These are phyloP conservation scores for Bathynomus jamesi DNA, from an alignment of 1,140 invertebrate species.

Conservation along the genomic window DNA sequence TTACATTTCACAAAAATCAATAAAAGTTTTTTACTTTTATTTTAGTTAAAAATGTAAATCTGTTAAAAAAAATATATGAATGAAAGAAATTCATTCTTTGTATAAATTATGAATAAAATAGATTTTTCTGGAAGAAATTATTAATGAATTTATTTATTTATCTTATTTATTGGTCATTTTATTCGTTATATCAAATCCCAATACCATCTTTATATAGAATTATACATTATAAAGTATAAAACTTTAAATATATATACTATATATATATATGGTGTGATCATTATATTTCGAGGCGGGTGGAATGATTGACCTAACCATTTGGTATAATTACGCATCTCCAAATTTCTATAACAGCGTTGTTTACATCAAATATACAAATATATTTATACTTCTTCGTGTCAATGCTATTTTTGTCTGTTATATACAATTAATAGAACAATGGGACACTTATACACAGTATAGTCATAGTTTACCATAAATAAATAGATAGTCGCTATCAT, in stretches of 20 bases:
- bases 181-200: not conserved
- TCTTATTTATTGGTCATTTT: not conserved
- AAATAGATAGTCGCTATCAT: not conserved
- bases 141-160: not conserved
- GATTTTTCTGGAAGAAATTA: not conserved
- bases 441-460: not conserved
- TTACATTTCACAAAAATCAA: too few relatives aligned
- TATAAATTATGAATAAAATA: not conserved
- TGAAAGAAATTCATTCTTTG: not conserved
- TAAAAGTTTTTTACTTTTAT: too few relatives aligned
- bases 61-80: not conserved
- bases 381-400: too few relatives aligned
- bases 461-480: not conserved
- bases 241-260: not conserved
- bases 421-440: too few relatives aligned
- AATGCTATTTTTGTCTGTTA: too few relatives aligned
- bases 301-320: too few relatives aligned
- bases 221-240: not conserved
- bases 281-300: too few relatives aligned
- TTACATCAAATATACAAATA: too few relatives aligned
- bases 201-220: not conserved
- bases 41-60: not conserved
- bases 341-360: too few relatives aligned
- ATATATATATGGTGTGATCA: not conserved
- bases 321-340: too few relatives aligned